Percentiles rank a stretch among this genome's conserved stretches.
Evolutionary conservation across 1,140 invertebrate genomes (phyloP).

Genomic region (Drosophila dunni): DNA sequence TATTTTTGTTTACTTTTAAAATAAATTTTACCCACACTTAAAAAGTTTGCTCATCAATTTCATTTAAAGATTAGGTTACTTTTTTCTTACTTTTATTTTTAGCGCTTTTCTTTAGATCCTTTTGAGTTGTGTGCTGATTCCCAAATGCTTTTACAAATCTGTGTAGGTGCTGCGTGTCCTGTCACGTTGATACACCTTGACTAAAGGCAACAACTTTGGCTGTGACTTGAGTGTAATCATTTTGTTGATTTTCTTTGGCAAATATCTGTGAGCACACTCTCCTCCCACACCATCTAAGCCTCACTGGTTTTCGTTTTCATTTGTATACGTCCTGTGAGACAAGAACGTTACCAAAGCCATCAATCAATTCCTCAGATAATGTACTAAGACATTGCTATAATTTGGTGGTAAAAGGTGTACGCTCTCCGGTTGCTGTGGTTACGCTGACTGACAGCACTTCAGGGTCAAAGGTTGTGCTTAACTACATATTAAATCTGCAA

Average conservation of each 20-base stretch:
- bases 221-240: slow-evolving; percentile 39
- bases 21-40: not conserved
- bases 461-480: slow-evolving; percentile 35
- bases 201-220: slow-evolving; percentile 24
- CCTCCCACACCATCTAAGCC: not conserved
- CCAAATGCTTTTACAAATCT: slow-evolving; percentile 14
- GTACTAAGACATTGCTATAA: slow-evolving; percentile 52
- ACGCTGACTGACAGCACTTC: slow-evolving; percentile 6
- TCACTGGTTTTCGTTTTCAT: slow-evolving; percentile 22
- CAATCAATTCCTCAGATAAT: slow-evolving; percentile 76
- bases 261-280: slow-evolving; percentile 36
- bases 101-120: not conserved
- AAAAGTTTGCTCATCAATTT: slow-evolving; percentile 13
- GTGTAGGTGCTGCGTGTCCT: slow-evolving; percentile 22
- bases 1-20: slow-evolving; percentile 8
- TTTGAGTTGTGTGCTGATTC: not conserved
- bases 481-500: slow-evolving; percentile 39
- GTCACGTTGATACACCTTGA: slow-evolving; percentile 28
- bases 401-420: slow-evolving; percentile 49
- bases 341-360: slow-evolving; percentile 48
- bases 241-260: slow-evolving; percentile 56
- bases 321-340: slow-evolving; percentile 26
- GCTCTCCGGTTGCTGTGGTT: slow-evolving; percentile 23
- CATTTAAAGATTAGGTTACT: slow-evolving; percentile 4
- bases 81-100: slow-evolving; percentile 8